These are phyloP conservation scores for Bubo scandiacus DNA, from an alignment of 2,113 vertebrate genomes.

Conservation along the genomic window DNA sequence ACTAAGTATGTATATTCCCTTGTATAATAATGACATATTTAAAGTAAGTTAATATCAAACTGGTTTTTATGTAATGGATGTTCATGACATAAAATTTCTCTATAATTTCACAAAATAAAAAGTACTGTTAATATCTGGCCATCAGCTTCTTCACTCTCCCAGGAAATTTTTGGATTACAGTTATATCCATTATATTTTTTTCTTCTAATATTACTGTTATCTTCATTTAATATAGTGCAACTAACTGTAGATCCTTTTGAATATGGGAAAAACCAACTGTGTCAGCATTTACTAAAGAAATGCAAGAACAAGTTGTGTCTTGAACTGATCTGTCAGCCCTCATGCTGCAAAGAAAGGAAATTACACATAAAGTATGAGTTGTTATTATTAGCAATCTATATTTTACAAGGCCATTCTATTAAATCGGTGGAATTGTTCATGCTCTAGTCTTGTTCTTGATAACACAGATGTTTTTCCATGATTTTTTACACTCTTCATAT, in stretches of 20 bases:
- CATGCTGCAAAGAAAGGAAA: neutral
- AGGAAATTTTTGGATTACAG: neutral
- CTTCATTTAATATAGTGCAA: neutral
- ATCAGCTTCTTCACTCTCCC: neutral
- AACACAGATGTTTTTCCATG: neutral
- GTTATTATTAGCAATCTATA: neutral
- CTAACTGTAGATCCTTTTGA: neutral
- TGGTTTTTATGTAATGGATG: neutral
- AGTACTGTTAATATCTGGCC: fast-evolving
- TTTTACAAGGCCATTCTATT: neutral
- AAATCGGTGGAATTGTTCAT: neutral
- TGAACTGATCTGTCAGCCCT: neutral
- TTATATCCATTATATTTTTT: neutral
- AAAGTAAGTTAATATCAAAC: neutral
- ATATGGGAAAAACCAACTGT: neutral
- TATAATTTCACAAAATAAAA: neutral
- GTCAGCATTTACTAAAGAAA: neutral
- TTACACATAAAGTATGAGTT: neutral
- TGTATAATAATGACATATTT: neutral
- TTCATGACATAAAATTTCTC: neutral
- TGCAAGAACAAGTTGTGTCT: neutral
- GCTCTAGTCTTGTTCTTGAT: neutral
- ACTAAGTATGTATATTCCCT: neutral
- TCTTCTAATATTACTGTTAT: neutral
- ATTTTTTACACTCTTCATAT: neutral